phyloP scores from a whole-genome alignment of 2,797 vertebrate species.

The Acanthiza pusilla region DNA sequence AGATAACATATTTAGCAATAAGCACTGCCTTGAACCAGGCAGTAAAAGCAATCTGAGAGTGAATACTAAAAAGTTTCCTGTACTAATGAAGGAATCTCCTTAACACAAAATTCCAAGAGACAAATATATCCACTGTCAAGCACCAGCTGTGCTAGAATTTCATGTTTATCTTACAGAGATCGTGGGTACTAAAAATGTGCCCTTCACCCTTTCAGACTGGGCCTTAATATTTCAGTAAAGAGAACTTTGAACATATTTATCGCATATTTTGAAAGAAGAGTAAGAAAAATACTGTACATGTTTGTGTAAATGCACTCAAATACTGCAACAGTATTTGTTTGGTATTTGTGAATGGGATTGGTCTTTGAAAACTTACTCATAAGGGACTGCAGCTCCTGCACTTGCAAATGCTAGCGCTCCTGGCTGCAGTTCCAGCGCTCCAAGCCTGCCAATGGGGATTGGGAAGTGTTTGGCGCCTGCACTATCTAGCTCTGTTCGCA shows the following conservation, averaged over 20 bases:
- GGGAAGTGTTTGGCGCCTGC: background rate
- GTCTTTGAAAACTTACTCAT: conserved; percentile 40
- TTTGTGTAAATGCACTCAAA: background rate
- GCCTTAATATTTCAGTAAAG: conserved; percentile 67
- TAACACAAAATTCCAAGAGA: conserved; percentile 64
- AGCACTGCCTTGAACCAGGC: conserved; percentile 20
- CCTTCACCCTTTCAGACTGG: conserved; percentile 18
- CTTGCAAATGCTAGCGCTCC: conserved; percentile 25
- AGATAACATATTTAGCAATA: conserved; percentile 28
- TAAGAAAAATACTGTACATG: background rate
- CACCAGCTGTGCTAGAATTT: conserved; percentile 64
- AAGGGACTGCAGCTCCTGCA: conserved; percentile 24
- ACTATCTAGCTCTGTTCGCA: conserved; percentile 43
- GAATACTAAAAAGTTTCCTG: conserved; percentile 66
- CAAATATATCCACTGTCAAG: conserved; percentile 69
- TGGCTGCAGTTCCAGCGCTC: conserved; percentile 38
- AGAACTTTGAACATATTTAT: conserved; percentile 37
- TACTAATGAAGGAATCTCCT: conserved; percentile 56
- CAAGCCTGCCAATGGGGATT: conserved; percentile 21
- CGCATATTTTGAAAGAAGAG: conserved; percentile 29
- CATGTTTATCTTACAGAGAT: conserved; percentile 62
- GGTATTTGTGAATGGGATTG: conserved; percentile 54
- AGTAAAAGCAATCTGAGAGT: conserved; percentile 54
- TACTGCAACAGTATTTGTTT: conserved; percentile 50
- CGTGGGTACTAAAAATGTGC: conserved; percentile 46